These are phyloP conservation scores for Mormoops blainvillei DNA, from an alignment of 2,113 vertebrate genomes.

Conservation along the genomic window DNA sequence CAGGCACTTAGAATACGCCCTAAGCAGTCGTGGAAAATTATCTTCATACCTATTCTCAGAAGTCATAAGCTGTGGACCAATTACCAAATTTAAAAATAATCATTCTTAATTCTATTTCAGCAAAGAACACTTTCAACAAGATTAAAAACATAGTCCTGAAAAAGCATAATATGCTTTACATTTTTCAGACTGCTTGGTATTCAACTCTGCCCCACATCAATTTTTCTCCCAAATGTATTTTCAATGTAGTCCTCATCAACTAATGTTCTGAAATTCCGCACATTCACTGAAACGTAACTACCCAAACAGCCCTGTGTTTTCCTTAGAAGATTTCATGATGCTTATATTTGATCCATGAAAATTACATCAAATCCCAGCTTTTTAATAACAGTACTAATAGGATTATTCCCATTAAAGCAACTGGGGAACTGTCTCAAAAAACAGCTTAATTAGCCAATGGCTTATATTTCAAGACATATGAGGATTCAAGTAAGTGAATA, in stretches of 20 bases:
- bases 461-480: background rate
- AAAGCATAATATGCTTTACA: background rate
- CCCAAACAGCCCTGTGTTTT: background rate
- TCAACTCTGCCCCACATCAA: background rate
- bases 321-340: background rate
- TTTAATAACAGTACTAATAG: background rate
- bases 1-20: background rate
- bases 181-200: background rate
- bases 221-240: background rate
- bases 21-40: background rate
- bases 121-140: background rate
- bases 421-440: background rate
- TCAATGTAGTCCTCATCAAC: background rate
- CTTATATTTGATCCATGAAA: background rate
- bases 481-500: background rate
- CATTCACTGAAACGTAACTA: background rate
- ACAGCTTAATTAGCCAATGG: background rate
- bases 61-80: background rate
- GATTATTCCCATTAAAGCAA: slow-evolving; percentile 14
- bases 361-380: background rate
- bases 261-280: background rate
- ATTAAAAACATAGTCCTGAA: background rate
- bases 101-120: background rate
- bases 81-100: background rate
- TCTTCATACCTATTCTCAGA: background rate